Evolutionary conservation across 2,113 vertebrate species (phyloP).

Genomic region (Gadus chalcogrammus): DNA sequence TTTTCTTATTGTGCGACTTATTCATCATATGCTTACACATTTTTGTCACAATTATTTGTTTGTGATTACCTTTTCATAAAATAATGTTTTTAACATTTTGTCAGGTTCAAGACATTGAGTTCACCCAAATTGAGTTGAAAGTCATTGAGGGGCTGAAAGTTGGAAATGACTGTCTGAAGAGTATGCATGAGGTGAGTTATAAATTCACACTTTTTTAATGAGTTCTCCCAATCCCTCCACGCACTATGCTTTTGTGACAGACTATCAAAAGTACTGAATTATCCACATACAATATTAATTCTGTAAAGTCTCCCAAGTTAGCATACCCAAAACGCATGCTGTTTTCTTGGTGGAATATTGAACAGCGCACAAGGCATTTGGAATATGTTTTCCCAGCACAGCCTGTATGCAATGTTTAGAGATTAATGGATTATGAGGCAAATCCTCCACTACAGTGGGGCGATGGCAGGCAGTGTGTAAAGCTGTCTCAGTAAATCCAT

Average conservation of each 20-base stretch:
- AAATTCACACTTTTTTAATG: too few relatives aligned
- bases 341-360: constrained; percentile 16
- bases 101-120: constrained; percentile 93
- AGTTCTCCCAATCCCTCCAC: too few relatives aligned
- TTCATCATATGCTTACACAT: too few relatives aligned
- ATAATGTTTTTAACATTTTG: background rate
- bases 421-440: constrained; percentile 67
- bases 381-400: constrained; percentile 18
- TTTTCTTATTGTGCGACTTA: too few relatives aligned
- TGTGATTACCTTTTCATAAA: background rate
- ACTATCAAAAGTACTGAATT: background rate
- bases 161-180: constrained; percentile 90
- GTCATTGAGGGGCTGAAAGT: constrained; percentile 87
- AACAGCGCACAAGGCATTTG: constrained; percentile 15
- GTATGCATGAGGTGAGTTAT: constrained; percentile 86
- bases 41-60: too few relatives aligned
- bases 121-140: constrained; percentile 91
- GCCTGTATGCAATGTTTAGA: constrained; percentile 57
- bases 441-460: constrained; percentile 51
- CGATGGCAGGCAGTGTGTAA: constrained; percentile 29
- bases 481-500: constrained; percentile 15
- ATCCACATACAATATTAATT: background rate
- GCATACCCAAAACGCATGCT: constrained; percentile 7
- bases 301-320: constrained; percentile 18
- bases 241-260: background rate